phyloP scores from a whole-genome alignment of 1,140 invertebrate genomes.

The Camponotus pennsylvanicus region DNA sequence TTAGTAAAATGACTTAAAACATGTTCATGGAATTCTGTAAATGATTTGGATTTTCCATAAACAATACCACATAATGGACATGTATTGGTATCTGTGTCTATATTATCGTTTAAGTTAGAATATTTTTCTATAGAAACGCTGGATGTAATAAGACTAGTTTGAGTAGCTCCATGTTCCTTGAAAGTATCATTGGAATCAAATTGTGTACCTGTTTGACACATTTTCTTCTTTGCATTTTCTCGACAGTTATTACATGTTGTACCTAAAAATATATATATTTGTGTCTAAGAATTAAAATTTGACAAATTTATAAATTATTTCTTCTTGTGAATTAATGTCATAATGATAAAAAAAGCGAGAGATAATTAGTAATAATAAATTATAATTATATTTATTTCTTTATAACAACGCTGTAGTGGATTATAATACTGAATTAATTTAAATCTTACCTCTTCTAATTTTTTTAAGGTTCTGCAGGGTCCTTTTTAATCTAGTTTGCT shows the following conservation, averaged over 20 bases:
- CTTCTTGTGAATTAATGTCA: neutral
- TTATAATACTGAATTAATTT: neutral
- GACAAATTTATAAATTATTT: neutral
- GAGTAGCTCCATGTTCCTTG: constrained; percentile 79
- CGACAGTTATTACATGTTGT: constrained; percentile 77
- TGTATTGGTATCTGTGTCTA: constrained; percentile 74
- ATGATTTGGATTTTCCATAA: constrained; percentile 79
- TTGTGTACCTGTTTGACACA: constrained; percentile 81
- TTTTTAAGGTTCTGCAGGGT: constrained; percentile 82
- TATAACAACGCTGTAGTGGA: neutral
- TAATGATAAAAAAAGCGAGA: neutral
- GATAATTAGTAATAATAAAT: neutral
- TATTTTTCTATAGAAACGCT: constrained; percentile 70
- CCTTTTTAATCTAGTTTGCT: constrained; percentile 89
- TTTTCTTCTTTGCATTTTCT: constrained; percentile 78
- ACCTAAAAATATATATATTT: constrained; percentile 69
- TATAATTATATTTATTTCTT: neutral
- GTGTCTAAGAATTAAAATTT: neutral
- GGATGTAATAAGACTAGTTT: constrained; percentile 79
- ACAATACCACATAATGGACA: constrained; percentile 84
- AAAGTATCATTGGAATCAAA: constrained; percentile 77
- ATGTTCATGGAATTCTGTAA: constrained; percentile 85
- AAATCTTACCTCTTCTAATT: constrained; percentile 78
- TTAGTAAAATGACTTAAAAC: constrained; percentile 85
- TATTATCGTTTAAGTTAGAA: constrained; percentile 56